Evolutionary conservation across 2,888 invertebrate species (phyloP).

Genomic region (Plagodis dolabraria): DNA sequence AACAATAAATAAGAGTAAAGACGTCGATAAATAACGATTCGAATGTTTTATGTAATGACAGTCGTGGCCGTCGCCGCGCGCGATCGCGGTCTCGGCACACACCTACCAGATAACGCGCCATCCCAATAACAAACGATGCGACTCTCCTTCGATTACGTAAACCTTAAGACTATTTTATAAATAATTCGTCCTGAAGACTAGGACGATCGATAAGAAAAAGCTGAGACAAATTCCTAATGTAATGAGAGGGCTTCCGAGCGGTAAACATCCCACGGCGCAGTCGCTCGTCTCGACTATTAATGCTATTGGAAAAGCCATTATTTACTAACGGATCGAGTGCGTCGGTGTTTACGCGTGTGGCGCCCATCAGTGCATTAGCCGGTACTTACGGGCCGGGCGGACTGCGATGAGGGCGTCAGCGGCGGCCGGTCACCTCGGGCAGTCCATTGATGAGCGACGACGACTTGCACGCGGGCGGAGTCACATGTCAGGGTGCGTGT

Average conservation of each 20-base stretch:
- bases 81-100: conserved; percentile 42
- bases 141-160: conserved; percentile 74
- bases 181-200: conserved; percentile 56
- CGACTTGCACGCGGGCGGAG: conserved; percentile 50
- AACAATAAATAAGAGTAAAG: conserved; percentile 35
- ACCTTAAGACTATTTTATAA: conserved; percentile 66
- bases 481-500: conserved; percentile 49
- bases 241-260: conserved; percentile 56
- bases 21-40: conserved; percentile 40
- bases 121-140: conserved; percentile 60
- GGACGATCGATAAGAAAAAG: conserved; percentile 67
- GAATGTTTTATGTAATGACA: conserved; percentile 60
- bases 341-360: conserved; percentile 47
- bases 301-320: conserved; percentile 62
- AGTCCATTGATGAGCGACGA: conserved; percentile 72
- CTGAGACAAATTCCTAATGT: conserved; percentile 63
- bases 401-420: conserved; percentile 28
- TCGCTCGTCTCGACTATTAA: conserved; percentile 61
- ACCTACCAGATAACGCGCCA: conserved; percentile 57
- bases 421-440: conserved; percentile 71
- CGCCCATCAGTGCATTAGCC: conserved; percentile 22
- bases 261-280: conserved; percentile 72
- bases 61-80: conserved; percentile 40
- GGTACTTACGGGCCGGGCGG: conserved; percentile 43
- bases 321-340: conserved; percentile 58